Percentiles rank a stretch among this genome's conserved stretches.
These are phyloP conservation scores for Montifringilla adamsi DNA, from an alignment of 2,113 vertebrate genomes.

Conservation along the genomic window DNA sequence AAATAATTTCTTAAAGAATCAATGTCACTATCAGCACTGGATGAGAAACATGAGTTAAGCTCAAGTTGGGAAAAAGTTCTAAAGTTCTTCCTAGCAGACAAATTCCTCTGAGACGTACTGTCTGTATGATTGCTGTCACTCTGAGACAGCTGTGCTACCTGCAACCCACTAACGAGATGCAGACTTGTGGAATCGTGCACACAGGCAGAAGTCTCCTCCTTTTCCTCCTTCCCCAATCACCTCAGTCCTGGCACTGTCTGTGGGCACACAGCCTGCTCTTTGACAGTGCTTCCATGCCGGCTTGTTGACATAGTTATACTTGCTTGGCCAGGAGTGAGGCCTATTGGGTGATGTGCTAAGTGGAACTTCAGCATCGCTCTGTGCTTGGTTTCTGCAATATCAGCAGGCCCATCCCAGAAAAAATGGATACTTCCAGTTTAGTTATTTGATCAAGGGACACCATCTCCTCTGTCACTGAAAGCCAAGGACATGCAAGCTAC, in stretches of 20 bases:
- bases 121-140: background rate
- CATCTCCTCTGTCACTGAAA: background rate
- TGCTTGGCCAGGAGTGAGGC: background rate
- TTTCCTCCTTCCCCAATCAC: background rate
- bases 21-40: background rate
- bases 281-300: background rate
- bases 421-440: background rate
- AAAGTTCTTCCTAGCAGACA: background rate
- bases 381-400: background rate
- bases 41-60: background rate
- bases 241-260: background rate
- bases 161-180: background rate
- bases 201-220: background rate
- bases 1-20: background rate
- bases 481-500: background rate
- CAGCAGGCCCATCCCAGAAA: background rate
- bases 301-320: background rate
- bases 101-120: background rate
- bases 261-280: background rate
- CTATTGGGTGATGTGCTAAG: background rate
- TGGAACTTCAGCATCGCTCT: background rate
- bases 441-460: background rate
- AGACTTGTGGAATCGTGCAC: background rate
- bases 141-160: background rate
- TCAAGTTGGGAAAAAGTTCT: background rate